Conservation (phyloP, 1,140 invertebrate species). For the Drosophila paulistorum region DNA sequence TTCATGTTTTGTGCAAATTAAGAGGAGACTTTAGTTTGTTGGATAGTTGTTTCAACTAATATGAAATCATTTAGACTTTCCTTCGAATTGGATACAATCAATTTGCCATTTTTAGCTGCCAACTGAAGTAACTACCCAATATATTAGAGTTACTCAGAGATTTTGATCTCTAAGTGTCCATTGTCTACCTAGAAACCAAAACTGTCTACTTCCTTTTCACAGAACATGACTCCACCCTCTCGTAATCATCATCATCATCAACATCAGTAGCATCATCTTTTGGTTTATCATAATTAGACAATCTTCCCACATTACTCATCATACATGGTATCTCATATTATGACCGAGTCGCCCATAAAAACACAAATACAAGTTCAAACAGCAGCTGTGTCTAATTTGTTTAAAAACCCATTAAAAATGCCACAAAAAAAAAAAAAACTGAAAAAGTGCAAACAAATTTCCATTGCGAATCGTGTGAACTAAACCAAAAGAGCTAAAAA, state of each 20-base stretch:
- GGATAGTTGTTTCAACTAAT: no score
- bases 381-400: conserved; percentile 74
- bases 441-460: conserved; percentile 52
- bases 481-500: conserved; percentile 2
- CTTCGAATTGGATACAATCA: no score
- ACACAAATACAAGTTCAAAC: conserved; percentile 42
- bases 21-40: no score
- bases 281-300: not conserved
- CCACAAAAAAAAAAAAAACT: not conserved
- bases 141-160: no score
- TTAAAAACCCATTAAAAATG: conserved; percentile 57
- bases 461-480: conserved; percentile 54
- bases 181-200: not conserved
- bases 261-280: not conserved
- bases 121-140: no score
- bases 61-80: no score
- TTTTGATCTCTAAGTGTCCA: no score
- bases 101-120: no score
- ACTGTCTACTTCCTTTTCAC: conserved; percentile 6
- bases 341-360: conserved; percentile 46
- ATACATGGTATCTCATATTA: conserved; percentile 29
- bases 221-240: conserved; percentile 41
- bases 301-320: conserved; percentile 67
- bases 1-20: not conserved
- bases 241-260: conserved; percentile 39